Evolutionary conservation across 2,113 vertebrate species (phyloP).

Genomic region (Prolemur simus): DNA sequence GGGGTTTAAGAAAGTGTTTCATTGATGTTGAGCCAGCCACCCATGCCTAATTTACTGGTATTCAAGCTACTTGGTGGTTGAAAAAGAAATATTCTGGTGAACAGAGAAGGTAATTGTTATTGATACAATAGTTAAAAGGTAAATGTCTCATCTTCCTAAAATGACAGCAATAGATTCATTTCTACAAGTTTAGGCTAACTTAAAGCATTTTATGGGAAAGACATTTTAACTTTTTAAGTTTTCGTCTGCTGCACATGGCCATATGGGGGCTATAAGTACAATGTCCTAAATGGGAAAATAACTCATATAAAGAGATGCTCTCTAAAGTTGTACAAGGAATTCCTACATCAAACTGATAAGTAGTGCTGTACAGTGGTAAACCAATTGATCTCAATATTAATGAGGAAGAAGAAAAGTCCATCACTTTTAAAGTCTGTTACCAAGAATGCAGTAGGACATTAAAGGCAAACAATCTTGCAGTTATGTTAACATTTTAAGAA

Average conservation of each 20-base stretch:
- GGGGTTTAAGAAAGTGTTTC: conserved; percentile 51
- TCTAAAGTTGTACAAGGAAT: neutral
- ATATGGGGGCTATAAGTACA: neutral
- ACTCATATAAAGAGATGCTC: neutral
- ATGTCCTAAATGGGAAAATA: conserved; percentile 19
- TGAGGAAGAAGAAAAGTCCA: neutral
- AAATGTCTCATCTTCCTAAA: neutral
- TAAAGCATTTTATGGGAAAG: conserved; percentile 36
- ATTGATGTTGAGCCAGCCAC: conserved; percentile 48
- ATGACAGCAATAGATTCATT: neutral
- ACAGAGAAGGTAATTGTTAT: conserved; percentile 5
- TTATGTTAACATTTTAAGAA: neutral
- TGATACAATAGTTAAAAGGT: conserved; percentile 21
- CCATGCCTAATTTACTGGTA: conserved; percentile 52
- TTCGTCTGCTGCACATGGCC: neutral
- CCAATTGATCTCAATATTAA: neutral
- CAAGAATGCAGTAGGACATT: neutral
- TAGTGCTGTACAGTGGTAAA: neutral
- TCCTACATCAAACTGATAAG: neutral
- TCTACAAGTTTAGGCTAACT: conserved; percentile 16
- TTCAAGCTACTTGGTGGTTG: conserved; percentile 37
- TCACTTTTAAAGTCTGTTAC: neutral
- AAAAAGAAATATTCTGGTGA: conserved; percentile 51
- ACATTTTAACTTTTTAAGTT: conserved; percentile 4
- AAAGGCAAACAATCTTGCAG: neutral